Evolutionary conservation across 2,113 vertebrate genomes (phyloP), one percentile per base, ranked within the genome.

Genomic region (Hemiscyllium ocellatum): DNA sequence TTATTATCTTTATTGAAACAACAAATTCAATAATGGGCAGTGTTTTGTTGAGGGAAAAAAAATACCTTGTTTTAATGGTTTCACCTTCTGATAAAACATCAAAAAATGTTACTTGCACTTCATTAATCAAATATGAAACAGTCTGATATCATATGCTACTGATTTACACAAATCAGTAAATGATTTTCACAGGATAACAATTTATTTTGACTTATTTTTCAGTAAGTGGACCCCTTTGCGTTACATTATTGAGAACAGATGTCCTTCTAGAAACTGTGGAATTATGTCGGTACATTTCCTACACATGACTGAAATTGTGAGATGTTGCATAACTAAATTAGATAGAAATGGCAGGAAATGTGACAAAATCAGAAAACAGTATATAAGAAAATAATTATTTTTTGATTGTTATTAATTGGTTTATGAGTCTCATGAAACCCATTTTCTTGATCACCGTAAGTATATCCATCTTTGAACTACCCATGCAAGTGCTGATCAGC

Each of bases 281-380:
- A 93, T 93, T 66, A 93, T 66, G 61, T 93, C 89, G 66, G 33
- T 37, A 66, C 29, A 90, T 90, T 90, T 65, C 50, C 29, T 61
- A 65, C 52, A 90, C 89, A 42, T 91, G 87, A 93, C 61, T 93
- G 29, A 66, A 93, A 65, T 65, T 68, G 61, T 37, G 56, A 2
- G n/a, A 37, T 65, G 17, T 66, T 66, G 61, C 65, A n/a, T 10
- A 66, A 5, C 5, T 66, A 66, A 37, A 66, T 66, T 19, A 93
- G 61, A 93, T 37, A 93, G 61, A 93, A 66, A 66, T 93, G 89
- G 89, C 33, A 93, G 89, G 65, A 93, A 93, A 66, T 33, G 61
- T 66, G 15, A 33, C n/a, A 65, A 93, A 93, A 93, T 33, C 7
- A 20, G 56, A 91, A 65, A 10, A 24, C 85, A 61, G 56, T n/a